A percentile compares a stretch with the other conserved stretches of the same genome.
These are phyloP conservation scores for Ptilonorhynchus violaceus DNA, from an alignment of 2,113 vertebrate species.

Conservation along the genomic window DNA sequence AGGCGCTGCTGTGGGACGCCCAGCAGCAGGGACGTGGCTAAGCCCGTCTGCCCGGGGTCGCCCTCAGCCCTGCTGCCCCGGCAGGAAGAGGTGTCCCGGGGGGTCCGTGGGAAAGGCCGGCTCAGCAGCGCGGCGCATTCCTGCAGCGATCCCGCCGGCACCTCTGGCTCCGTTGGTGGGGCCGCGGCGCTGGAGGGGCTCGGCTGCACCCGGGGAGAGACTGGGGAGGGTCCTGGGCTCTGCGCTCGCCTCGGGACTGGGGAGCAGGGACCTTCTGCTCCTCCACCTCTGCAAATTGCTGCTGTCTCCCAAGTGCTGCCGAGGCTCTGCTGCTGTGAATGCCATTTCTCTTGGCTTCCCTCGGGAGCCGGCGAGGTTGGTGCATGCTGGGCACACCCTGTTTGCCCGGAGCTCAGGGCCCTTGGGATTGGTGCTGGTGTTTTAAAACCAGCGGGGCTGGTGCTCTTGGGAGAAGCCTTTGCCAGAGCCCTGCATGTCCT, in stretches of 20 bases:
- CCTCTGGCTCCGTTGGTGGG: neutral
- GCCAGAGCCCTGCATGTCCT: neutral
- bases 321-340: neutral
- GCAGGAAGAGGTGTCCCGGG: slow-evolving; percentile 60
- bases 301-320: fast-evolving
- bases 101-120: slow-evolving; percentile 56
- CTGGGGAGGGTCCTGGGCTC: fast-evolving
- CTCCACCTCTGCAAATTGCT: neutral
- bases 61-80: neutral
- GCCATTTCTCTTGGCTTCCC: neutral
- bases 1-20: neutral
- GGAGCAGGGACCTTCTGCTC: neutral
- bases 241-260: fast-evolving
- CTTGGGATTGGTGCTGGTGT: fast-evolving
- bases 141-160: neutral
- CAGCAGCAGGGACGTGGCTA: neutral
- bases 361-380: fast-evolving
- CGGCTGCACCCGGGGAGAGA: fast-evolving
- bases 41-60: neutral
- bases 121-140: slow-evolving; percentile 17
- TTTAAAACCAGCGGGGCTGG: neutral
- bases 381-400: fast-evolving
- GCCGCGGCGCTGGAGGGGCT: fast-evolving
- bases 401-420: neutral
- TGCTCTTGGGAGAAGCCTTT: neutral